phyloP scores from a whole-genome alignment of 2,113 vertebrate genomes.

The Phodopus roborovskii region DNA sequence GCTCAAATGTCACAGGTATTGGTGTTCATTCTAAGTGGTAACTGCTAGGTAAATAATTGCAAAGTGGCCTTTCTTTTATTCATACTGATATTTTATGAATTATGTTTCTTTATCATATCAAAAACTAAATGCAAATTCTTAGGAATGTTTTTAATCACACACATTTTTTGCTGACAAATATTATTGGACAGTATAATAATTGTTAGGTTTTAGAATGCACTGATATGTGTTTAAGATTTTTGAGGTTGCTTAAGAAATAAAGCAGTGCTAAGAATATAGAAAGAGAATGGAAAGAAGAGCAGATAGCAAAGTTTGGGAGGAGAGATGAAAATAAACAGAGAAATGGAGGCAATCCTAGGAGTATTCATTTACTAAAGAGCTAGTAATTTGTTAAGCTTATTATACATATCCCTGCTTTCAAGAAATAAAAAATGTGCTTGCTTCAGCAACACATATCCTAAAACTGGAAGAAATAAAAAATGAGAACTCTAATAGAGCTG shows the following conservation, averaged over 20 bases:
- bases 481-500: background rate
- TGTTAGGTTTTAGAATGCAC: background rate
- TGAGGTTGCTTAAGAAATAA: background rate
- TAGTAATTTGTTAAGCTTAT: constrained; percentile 11
- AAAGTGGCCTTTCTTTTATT: constrained; percentile 70
- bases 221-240: background rate
- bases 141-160: background rate
- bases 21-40: constrained; percentile 82
- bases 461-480: background rate
- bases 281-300: background rate
- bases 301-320: background rate
- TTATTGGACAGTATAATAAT: constrained; percentile 1
- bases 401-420: background rate
- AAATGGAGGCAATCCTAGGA: background rate
- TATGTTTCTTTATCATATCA: constrained; percentile 28
- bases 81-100: constrained; percentile 68
- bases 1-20: constrained; percentile 82
- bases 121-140: constrained; percentile 2
- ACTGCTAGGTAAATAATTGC: constrained; percentile 77
- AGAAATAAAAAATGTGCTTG: background rate
- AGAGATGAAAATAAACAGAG: background rate
- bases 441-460: background rate
- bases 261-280: background rate
- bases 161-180: background rate
- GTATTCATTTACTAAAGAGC: background rate